Conservation (phyloP, 2,113 vertebrate genomes). For the Larimichthys polyactis region DNA sequence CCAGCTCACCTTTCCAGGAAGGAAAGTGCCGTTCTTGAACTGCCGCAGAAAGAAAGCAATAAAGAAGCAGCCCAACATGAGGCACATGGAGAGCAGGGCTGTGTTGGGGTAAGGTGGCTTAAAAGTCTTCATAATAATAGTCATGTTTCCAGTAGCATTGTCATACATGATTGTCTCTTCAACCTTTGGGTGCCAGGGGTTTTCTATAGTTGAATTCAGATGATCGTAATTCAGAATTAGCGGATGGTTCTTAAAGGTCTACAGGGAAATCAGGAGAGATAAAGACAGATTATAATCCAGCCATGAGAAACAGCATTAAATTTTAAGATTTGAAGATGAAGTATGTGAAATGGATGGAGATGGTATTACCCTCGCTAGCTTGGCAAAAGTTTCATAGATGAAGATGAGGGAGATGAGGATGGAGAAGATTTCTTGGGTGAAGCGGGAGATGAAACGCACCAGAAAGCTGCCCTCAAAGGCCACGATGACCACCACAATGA, state of each 20-base stretch:
- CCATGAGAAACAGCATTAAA: neutral
- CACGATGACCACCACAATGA: slow-evolving; percentile 92
- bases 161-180: slow-evolving; percentile 59
- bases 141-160: slow-evolving; percentile 67
- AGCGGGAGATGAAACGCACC: slow-evolving; percentile 96
- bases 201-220: slow-evolving; percentile 69
- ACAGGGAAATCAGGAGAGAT: slow-evolving; percentile 24
- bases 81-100: slow-evolving; percentile 93
- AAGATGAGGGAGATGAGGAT: slow-evolving; percentile 99
- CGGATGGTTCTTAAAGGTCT: slow-evolving; percentile 89
- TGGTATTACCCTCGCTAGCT: slow-evolving; percentile 88
- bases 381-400: slow-evolving; percentile 96
- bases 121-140: slow-evolving; percentile 14
- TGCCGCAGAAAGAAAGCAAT: slow-evolving; percentile 91
- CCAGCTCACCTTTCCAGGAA: slow-evolving; percentile 90
- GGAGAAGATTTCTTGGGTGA: slow-evolving; percentile 99
- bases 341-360: neutral
- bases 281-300: neutral
- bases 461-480: slow-evolving; percentile 95
- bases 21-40: slow-evolving; percentile 96
- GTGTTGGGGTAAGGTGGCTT: slow-evolving; percentile 88
- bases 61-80: slow-evolving; percentile 95
- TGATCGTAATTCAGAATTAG: slow-evolving; percentile 83
- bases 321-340: neutral
- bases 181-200: slow-evolving; percentile 78